Conservation (phyloP, 2,888 invertebrate genomes). For the Drosophila borborema region DNA sequence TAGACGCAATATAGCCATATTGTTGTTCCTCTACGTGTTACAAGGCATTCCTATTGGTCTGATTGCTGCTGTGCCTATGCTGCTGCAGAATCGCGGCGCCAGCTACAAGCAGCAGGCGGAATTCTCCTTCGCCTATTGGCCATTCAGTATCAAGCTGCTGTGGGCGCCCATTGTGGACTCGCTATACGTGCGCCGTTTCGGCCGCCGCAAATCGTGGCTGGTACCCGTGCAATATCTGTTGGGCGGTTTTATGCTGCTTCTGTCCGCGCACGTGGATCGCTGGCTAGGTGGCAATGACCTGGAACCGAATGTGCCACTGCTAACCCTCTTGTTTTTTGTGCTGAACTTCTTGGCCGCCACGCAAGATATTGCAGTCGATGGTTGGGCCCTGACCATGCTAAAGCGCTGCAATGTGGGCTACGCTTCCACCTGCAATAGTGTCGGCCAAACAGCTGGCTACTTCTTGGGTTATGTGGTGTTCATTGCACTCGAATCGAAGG, state of each 20-base stretch:
- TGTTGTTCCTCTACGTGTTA: constrained; percentile 96
- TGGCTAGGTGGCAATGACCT: constrained; percentile 89
- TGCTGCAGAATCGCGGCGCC: constrained; percentile 95
- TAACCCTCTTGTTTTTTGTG: constrained; percentile 95
- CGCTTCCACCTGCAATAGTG: constrained; percentile 99
- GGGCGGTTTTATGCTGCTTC: constrained; percentile 94
- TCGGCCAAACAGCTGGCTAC: constrained; percentile 99
- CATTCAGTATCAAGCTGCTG: constrained; percentile 95
- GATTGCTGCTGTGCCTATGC: constrained; percentile 97
- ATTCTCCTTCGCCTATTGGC: constrained; percentile 97
- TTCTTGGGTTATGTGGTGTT: constrained; percentile 98
- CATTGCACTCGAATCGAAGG: constrained; percentile 96
- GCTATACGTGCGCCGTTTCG: constrained; percentile 92
- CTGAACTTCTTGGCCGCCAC: constrained; percentile 99
- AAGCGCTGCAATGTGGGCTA: constrained; percentile 98
- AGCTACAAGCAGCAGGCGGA: constrained; percentile 98
- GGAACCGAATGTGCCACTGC: constrained; percentile 89
- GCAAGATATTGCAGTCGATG: constrained; percentile 99
- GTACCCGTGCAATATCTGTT: constrained; percentile 97
- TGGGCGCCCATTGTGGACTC: constrained; percentile 99
- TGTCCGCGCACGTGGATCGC: constrained; percentile 91
- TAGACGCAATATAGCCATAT: constrained; percentile 92
- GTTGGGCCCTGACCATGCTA: constrained; percentile 99
- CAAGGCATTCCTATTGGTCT: constrained; percentile 98
- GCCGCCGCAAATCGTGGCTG: constrained; percentile 97